Percentiles rank a stretch among this genome's conserved stretches.
Conservation (phyloP, 2,797 vertebrate genomes). For the Gymnopithys bicolor region DNA sequence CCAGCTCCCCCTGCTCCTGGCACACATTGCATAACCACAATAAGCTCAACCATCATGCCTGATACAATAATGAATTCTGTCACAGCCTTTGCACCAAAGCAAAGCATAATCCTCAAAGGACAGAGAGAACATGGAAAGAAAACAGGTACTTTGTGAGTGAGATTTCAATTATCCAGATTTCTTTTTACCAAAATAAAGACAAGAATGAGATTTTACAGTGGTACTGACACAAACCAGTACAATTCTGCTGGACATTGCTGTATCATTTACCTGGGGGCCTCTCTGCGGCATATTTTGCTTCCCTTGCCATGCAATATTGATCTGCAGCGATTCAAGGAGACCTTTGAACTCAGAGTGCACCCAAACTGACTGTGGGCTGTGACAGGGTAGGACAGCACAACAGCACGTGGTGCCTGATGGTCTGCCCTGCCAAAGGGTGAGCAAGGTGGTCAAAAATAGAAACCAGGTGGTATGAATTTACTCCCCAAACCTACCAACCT, state of each 20-base stretch:
- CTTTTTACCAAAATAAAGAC: neutral
- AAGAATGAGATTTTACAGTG: neutral
- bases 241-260: neutral
- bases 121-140: neutral
- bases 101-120: neutral
- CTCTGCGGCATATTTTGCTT: neutral
- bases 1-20: neutral
- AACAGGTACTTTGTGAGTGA: neutral
- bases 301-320: neutral
- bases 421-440: neutral
- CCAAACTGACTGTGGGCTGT: neutral
- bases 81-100: neutral
- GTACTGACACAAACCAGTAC: neutral
- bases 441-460: neutral
- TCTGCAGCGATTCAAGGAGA: neutral
- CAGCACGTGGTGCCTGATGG: neutral
- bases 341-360: neutral
- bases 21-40: slow-evolving; percentile 35
- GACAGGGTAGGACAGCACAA: neutral
- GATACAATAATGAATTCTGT: slow-evolving; percentile 43
- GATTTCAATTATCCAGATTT: neutral
- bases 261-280: neutral
- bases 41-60: slow-evolving; percentile 23
- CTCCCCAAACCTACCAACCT: neutral
- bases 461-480: accelerated